Evolutionary conservation across 1,140 invertebrate genomes (phyloP), one percentile per base, ranked within the genome.

Genomic region (Globodera ellingtonae): DNA sequence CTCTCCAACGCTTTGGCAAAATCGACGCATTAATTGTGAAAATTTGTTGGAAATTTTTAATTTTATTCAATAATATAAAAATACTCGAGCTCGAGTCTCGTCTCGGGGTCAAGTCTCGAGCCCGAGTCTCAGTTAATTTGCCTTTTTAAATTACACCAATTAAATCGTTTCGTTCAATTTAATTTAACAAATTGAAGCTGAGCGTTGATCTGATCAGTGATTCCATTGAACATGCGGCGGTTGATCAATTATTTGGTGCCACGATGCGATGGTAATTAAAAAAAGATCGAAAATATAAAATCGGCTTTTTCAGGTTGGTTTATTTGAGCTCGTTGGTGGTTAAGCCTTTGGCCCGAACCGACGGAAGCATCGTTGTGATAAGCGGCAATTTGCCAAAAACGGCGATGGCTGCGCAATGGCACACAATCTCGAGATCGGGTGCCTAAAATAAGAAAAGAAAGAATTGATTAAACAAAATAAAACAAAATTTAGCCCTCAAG

Each of bases 1-100:
- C 67, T n/a, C 67, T 70, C 6, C 67, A 70, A 47, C 24, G 67
- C 24, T 70, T 70, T 18, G 67, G 67, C 67, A 70, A 70, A 70
- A 35, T 70, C 35, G 67, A 70, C 67, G 67, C 46, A 47, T 47
- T 70, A 35, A 35, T 70, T 18, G 67, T 70, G 6, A 67, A 44
- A 9, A 52, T 52, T 52, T 35, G 35, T 52, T 52, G 4, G 7
- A 52, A 52, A 9, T 7, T 9, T 52, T 52, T 52, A 5, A 52
- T 52, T 35, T 52, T 52, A 52, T 52, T 52, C 15, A 6, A 62
- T 18, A 59, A 15, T 59, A 24, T 15, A 59, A 59, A 59, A 59
- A 5, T 24, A 24, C 24, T 24, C 24, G 24, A 24, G 24, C 24
- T 24, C 24, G 24, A 1, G 24, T 24, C 24, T 24, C 24, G n/a